Evolutionary conservation across 2,888 invertebrate genomes (phyloP).

Genomic region (Apoda limacodes): DNA sequence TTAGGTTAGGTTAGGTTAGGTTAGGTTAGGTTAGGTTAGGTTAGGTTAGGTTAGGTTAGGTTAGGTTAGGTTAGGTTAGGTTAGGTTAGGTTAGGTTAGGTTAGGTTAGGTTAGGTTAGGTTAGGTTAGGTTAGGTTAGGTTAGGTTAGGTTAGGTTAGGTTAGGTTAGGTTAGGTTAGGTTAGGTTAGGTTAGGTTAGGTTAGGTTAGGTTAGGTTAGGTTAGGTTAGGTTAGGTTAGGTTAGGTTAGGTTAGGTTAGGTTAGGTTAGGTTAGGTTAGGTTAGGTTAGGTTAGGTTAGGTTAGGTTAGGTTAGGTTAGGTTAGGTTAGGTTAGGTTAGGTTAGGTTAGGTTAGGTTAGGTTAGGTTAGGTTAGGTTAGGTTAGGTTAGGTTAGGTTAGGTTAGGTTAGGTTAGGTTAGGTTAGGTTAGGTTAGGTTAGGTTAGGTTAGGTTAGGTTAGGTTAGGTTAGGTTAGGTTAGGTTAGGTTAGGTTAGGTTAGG

Average conservation of each 20-base stretch:
- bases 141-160: neutral
- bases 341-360: neutral
- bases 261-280: neutral
- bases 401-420: conserved; percentile 3
- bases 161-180: neutral
- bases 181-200: neutral
- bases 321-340: neutral
- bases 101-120: conserved; percentile 3
- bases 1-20: conserved; percentile 13
- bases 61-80: conserved; percentile 3
- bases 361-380: conserved; percentile 3
- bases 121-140: conserved; percentile 3
- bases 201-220: neutral
- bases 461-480: conserved; percentile 3
- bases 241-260: neutral
- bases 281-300: neutral
- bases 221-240: neutral
- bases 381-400: conserved; percentile 3
- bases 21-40: conserved; percentile 11
- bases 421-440: conserved; percentile 3
- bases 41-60: conserved; percentile 3
- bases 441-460: conserved; percentile 1
- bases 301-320: neutral
- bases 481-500: conserved; percentile 1
- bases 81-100: conserved; percentile 3